Conservation (phyloP, 1,140 invertebrate species). For the Leptonema lineaticorne region DNA sequence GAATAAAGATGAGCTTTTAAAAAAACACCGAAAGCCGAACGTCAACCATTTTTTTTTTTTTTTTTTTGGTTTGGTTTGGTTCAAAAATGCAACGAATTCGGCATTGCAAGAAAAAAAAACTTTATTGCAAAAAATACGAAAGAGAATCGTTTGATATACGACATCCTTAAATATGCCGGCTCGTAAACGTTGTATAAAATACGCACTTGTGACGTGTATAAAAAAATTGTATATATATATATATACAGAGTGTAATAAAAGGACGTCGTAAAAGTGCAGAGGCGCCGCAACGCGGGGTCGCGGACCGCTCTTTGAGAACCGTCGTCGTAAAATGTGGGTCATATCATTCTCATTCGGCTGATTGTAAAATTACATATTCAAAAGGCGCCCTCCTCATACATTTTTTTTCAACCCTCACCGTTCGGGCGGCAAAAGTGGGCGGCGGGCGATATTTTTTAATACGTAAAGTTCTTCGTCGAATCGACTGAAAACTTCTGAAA, state of each 20-base stretch:
- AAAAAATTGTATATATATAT: neutral
- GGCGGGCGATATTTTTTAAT: too few species aligned
- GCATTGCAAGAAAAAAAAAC: neutral
- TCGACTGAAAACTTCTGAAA: too few species aligned
- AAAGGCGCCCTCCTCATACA: constrained; percentile 23
- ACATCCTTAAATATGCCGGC: neutral
- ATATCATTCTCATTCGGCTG: constrained; percentile 41
- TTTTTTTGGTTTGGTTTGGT: too few species aligned
- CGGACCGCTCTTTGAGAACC: neutral
- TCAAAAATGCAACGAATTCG: neutral
- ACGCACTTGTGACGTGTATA: neutral
- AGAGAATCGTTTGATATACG: neutral
- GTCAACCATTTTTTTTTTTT: neutral
- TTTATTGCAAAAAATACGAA: neutral
- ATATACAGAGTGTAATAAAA: neutral
- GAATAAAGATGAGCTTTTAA: neutral
- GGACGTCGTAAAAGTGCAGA: constrained; percentile 9
- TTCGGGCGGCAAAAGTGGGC: neutral
- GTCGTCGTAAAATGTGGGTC: constrained; percentile 37
- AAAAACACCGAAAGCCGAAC: too few species aligned
- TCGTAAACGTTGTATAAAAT: neutral
- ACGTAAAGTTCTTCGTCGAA: too few species aligned
- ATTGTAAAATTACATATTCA: constrained; percentile 44
- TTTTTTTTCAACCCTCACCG: too few species aligned
- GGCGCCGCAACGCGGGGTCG: neutral